Evolutionary conservation across 2,888 invertebrate species (phyloP).

Genomic region (Drosophila paramelanica): DNA sequence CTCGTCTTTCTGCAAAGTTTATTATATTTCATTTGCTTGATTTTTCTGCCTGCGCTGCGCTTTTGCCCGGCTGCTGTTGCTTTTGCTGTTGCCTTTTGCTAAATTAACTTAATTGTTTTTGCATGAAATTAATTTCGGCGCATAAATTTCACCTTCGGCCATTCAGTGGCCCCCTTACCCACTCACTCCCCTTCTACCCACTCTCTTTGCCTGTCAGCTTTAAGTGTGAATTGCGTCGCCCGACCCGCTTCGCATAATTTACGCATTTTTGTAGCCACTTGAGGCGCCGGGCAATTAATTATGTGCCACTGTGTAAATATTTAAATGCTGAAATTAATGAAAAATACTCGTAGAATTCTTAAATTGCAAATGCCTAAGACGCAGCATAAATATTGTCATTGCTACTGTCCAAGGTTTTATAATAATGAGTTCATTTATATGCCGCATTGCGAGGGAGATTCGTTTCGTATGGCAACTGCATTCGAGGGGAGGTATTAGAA

Average conservation of each 20-base stretch:
- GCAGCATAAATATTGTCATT: conserved; percentile 65
- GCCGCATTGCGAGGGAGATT: conserved; percentile 49
- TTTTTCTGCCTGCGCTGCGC: conserved; percentile 72
- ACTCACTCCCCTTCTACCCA: background rate
- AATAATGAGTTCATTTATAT: conserved; percentile 80
- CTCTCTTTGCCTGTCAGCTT: conserved; percentile 65
- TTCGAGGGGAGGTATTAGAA: conserved; percentile 12
- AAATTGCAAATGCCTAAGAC: conserved; percentile 62
- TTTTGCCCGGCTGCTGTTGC: conserved; percentile 46
- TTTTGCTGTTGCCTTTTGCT: conserved; percentile 61
- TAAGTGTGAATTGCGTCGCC: conserved; percentile 77
- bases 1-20: conserved; percentile 58
- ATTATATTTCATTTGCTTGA: conserved; percentile 79
- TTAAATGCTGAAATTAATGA: conserved; percentile 77
- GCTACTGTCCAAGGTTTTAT: conserved; percentile 31
- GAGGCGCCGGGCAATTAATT: conserved; percentile 69
- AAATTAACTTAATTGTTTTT: conserved; percentile 81
- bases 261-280: conserved; percentile 73
- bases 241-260: conserved; percentile 64
- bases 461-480: conserved; percentile 47
- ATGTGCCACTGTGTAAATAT: conserved; percentile 75
- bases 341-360: conserved; percentile 71
- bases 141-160: conserved; percentile 78
- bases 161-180: conserved; percentile 21
- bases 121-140: conserved; percentile 79